Evolutionary conservation across 2,113 vertebrate species (phyloP).

Genomic region (Ovibos moschatus): DNA sequence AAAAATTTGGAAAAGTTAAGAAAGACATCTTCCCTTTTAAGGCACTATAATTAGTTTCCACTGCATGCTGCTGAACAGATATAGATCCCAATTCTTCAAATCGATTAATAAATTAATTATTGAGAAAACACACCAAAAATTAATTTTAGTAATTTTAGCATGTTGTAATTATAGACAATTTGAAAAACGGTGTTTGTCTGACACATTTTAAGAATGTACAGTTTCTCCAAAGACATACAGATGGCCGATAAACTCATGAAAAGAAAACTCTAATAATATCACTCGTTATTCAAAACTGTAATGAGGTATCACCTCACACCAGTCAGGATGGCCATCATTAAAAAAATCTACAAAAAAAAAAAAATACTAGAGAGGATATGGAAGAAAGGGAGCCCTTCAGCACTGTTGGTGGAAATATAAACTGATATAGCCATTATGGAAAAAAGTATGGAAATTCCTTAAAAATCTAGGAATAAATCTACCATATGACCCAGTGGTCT

Average conservation of each 20-base stretch:
- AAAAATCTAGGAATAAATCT: neutral
- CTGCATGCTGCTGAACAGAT: neutral
- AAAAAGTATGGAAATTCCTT: neutral
- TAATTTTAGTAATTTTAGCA: neutral
- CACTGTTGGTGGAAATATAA: neutral
- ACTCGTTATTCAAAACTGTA: neutral
- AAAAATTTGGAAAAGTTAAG: neutral
- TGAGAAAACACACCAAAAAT: neutral
- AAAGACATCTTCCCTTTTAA: neutral
- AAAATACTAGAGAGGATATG: neutral
- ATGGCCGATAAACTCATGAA: neutral
- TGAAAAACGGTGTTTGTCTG: neutral
- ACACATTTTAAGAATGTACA: neutral
- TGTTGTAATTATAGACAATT: neutral
- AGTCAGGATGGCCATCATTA: neutral
- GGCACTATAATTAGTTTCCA: neutral
- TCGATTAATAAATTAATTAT: neutral
- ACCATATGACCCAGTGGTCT: neutral
- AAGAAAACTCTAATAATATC: neutral
- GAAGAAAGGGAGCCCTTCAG: neutral
- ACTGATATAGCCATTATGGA: neutral
- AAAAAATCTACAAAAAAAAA: neutral
- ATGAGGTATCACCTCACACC: neutral
- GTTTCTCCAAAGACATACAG: neutral
- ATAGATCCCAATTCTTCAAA: neutral